These are phyloP conservation scores for Scelioninae gen. 1 DNA, from an alignment of 2,888 invertebrate species.

Conservation along the genomic window DNA sequence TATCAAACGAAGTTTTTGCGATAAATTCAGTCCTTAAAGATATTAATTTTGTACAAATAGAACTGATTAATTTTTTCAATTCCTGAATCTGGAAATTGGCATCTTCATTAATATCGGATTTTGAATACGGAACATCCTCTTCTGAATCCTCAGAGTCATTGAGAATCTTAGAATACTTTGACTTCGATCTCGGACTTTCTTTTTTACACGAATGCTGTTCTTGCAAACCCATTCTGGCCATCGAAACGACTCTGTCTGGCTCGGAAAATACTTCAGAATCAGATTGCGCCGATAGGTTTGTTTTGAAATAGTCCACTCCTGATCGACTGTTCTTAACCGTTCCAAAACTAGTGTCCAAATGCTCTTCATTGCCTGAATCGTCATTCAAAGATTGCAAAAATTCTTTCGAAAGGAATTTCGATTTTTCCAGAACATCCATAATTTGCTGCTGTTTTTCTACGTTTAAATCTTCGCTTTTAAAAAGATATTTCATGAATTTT, in stretches of 20 bases:
- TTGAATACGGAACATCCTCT: slow-evolving; percentile 79
- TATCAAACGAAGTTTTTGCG: slow-evolving; percentile 72
- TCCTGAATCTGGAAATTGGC: slow-evolving; percentile 76
- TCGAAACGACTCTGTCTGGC: slow-evolving; percentile 92
- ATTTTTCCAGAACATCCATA: slow-evolving; percentile 78
- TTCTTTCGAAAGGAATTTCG: slow-evolving; percentile 80
- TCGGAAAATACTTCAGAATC: slow-evolving; percentile 96
- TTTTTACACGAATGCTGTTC: slow-evolving; percentile 82
- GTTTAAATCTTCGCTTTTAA: slow-evolving; percentile 75
- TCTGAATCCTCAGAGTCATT: slow-evolving; percentile 81
- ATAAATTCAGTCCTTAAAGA: slow-evolving; percentile 76
- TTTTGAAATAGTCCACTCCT: slow-evolving; percentile 71
- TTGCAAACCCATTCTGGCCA: slow-evolving; percentile 90
- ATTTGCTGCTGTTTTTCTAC: slow-evolving; percentile 77
- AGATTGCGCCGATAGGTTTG: slow-evolving; percentile 83
- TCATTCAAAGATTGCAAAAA: slow-evolving; percentile 79
- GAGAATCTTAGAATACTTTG: slow-evolving; percentile 76
- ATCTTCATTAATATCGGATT: slow-evolving; percentile 75
- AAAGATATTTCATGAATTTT: slow-evolving; percentile 81
- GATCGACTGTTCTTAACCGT: slow-evolving; percentile 75
- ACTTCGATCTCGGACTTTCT: slow-evolving; percentile 72
- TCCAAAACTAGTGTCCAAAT: background rate
- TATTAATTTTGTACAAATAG: slow-evolving; percentile 77
- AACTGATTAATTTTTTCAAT: slow-evolving; percentile 78
- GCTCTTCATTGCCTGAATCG: slow-evolving; percentile 67